Evolutionary conservation across 2,797 vertebrate genomes (phyloP), one percentile per base, ranked within the genome.

Genomic region (Falco berigora): DNA sequence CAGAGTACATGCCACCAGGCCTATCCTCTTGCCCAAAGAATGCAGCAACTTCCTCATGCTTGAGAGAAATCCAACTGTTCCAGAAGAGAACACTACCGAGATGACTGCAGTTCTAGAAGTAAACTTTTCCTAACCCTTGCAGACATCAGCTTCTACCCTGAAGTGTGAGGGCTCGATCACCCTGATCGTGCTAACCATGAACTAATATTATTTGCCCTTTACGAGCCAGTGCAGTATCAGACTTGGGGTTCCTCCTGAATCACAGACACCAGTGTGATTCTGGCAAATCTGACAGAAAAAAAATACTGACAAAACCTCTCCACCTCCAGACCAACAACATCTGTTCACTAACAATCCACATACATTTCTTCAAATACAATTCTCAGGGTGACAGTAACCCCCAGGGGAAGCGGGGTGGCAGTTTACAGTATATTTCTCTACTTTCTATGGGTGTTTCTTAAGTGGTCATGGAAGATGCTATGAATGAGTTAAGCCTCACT

Each of bases 1-100:
- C 30, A 18, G 63, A 11, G 25, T 44, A 5, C 1, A 5, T 0
- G 8, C 68, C 16, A 1, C 9, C 73, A n/a, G 40, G n/a, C 4
- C 47, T 15, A 1, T 25, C 32, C 52, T 24, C 58, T 23, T 32
- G 49, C 40, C 40, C 40, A 38, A 28, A 20, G 63, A 42, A 5
- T 3, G 52, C 27, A 68, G 34, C 8, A 7, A 20, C 52, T 40
- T 79, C 46, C 27, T 23, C 36, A 49, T 0, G 19, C 68, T 44
- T 42, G 27, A 46, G 27, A 46, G 47, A 58, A 63, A 73, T 17
- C 66, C 36, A 23, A 30, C 40, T 14, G 34, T 9, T 63, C 44
- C 69, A 2, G 0, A 49, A 11, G 16, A 55, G 34, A 53, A n/a
- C 4, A 4, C 12, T 10, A 15, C 34, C 25, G 13, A 40, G 52